These are phyloP conservation scores for Gryllus bimaculatus DNA, from an alignment of 1,140 invertebrate species.

Conservation along the genomic window DNA sequence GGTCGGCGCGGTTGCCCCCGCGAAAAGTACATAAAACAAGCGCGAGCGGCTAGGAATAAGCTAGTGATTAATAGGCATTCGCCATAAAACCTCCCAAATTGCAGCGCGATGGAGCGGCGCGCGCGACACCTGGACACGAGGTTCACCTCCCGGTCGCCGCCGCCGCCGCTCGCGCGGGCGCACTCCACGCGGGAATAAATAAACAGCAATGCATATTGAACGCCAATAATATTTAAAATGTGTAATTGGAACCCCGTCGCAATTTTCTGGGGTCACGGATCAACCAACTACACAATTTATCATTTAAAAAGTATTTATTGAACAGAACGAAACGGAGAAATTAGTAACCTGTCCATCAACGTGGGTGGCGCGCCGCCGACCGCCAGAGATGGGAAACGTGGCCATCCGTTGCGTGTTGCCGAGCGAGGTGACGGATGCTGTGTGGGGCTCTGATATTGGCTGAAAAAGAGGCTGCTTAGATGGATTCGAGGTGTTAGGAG, in stretches of 20 bases:
- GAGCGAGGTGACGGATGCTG: not conserved
- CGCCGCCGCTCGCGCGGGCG: too few species aligned
- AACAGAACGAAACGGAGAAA: not conserved
- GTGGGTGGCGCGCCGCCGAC: too few species aligned
- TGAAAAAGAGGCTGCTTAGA: too few species aligned
- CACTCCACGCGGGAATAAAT: not conserved
- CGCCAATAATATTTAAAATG: constrained; percentile 5
- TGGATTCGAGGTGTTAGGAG: too few species aligned
- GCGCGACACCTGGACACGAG: not conserved
- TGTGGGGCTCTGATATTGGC: too few species aligned
- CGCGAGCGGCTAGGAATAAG: not conserved
- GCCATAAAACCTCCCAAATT: not conserved
- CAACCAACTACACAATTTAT: constrained; percentile 5
- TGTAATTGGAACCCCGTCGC: constrained; percentile 2
- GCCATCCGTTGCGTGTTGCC: not conserved
- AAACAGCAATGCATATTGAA: constrained; percentile 5
- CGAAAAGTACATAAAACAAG: not conserved
- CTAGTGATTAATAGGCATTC: not conserved
- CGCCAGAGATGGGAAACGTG: not conserved
- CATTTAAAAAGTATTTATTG: constrained; percentile 6
- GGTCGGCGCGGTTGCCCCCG: not conserved
- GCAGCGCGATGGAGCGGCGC: not conserved
- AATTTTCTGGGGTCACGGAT: constrained; percentile 1
- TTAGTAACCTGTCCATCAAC: not conserved
- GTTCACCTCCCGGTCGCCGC: not conserved